These are phyloP conservation scores for Cygnus atratus DNA, from an alignment of 2,113 vertebrate genomes.

Conservation along the genomic window DNA sequence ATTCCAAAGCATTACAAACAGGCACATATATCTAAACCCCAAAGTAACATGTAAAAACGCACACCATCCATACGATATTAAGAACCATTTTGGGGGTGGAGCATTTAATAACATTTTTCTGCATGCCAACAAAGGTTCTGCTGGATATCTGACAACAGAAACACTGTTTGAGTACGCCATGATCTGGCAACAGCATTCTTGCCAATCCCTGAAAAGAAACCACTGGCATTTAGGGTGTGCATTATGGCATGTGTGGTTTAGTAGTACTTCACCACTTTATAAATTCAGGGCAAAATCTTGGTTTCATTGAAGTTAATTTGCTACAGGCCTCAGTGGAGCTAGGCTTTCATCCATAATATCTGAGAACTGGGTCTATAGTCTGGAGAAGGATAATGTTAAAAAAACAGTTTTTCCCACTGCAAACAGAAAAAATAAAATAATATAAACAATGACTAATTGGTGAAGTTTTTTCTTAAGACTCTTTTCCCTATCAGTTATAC, in stretches of 20 bases:
- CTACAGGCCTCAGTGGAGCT: background rate
- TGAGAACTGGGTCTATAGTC: background rate
- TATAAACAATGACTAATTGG: background rate
- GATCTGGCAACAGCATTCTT: background rate
- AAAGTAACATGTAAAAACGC: background rate
- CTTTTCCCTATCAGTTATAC: background rate
- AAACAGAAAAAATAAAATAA: background rate
- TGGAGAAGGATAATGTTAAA: background rate
- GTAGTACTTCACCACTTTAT: background rate
- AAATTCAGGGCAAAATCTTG: background rate
- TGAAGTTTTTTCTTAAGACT: background rate
- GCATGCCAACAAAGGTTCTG: background rate
- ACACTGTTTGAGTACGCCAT: background rate
- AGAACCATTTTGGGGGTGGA: background rate
- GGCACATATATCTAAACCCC: background rate
- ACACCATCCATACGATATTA: background rate
- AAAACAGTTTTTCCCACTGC: background rate
- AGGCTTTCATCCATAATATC: background rate
- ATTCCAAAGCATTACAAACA: background rate
- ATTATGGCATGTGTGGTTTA: background rate
- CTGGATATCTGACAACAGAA: conserved; percentile 15
- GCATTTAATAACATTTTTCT: background rate
- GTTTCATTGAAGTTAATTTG: background rate
- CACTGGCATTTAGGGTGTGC: conserved; percentile 22
- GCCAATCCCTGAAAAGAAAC: conserved; percentile 5